phyloP scores from a whole-genome alignment of 2,888 invertebrate genomes.

The Colletes collaris region DNA sequence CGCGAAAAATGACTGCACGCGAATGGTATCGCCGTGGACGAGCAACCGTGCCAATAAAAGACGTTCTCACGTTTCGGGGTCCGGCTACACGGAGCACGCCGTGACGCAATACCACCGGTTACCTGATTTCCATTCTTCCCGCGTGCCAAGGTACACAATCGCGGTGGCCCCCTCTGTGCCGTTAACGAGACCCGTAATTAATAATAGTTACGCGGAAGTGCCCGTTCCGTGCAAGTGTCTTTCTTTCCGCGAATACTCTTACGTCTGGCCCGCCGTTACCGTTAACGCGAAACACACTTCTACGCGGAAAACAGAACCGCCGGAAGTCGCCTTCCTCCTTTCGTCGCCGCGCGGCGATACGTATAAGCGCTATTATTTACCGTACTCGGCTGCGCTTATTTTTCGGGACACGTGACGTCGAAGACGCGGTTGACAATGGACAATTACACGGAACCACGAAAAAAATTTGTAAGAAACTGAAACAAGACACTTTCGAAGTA shows the following conservation, averaged over 20 bases:
- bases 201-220: constrained; percentile 60
- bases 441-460: no score
- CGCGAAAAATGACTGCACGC: constrained; percentile 9
- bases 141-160: constrained; percentile 40
- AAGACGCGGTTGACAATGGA: no score
- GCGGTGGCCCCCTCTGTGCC: constrained; percentile 26
- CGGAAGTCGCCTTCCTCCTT: constrained; percentile 50
- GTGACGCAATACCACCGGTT: constrained; percentile 50
- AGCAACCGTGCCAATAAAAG: not conserved
- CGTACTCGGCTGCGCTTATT: not conserved
- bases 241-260: constrained; percentile 18
- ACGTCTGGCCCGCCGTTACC: constrained; percentile 10
- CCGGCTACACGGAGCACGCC: constrained; percentile 7
- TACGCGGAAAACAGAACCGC: constrained; percentile 19
- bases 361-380: constrained; percentile 3
- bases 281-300: constrained; percentile 34
- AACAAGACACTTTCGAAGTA: no score
- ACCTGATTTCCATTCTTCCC: constrained; percentile 53
- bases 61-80: constrained; percentile 52
- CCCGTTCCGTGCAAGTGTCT: constrained; percentile 32
- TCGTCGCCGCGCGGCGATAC: not conserved
- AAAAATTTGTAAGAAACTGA: no score
- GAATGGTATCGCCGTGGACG: not conserved
- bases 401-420: not conserved
- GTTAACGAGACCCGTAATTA: constrained; percentile 63